Percentiles rank a stretch among this genome's conserved stretches.
These are phyloP conservation scores for Pristionchus arcanus DNA, from an alignment of 2,888 invertebrate genomes.

Conservation along the genomic window DNA sequence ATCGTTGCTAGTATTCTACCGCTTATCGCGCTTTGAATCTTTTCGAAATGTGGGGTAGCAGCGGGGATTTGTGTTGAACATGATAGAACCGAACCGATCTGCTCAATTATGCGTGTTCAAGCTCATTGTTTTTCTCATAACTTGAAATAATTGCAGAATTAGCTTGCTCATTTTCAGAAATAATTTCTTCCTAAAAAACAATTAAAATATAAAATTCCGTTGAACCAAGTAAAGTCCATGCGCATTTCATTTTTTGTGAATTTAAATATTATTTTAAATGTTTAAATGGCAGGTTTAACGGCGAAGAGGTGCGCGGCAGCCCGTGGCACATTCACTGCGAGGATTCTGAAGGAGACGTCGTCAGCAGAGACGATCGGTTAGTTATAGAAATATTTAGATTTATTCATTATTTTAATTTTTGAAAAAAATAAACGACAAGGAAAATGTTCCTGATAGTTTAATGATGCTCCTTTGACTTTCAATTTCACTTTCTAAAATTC, in stretches of 20 bases:
- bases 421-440: too few species aligned
- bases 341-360: slow-evolving; percentile 6
- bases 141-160: too few species aligned
- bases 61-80: not conserved
- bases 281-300: slow-evolving; percentile 45
- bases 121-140: too few species aligned
- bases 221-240: too few species aligned
- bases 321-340: slow-evolving; percentile 62
- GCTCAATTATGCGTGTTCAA: not conserved
- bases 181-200: too few species aligned
- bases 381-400: not conserved
- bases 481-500: too few species aligned
- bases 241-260: not conserved
- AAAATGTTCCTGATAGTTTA: not conserved
- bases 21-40: not conserved
- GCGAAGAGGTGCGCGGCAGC: slow-evolving; percentile 64
- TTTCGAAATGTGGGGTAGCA: not conserved
- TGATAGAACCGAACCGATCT: not conserved
- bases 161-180: too few species aligned
- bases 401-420: not conserved
- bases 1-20: too few species aligned
- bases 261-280: not conserved
- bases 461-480: not conserved
- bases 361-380: slow-evolving; percentile 36
- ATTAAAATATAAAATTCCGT: too few species aligned